Base-by-base conservation (phyloP, 2,113 vertebrate species). In the Prietella phreatophila region DNA sequence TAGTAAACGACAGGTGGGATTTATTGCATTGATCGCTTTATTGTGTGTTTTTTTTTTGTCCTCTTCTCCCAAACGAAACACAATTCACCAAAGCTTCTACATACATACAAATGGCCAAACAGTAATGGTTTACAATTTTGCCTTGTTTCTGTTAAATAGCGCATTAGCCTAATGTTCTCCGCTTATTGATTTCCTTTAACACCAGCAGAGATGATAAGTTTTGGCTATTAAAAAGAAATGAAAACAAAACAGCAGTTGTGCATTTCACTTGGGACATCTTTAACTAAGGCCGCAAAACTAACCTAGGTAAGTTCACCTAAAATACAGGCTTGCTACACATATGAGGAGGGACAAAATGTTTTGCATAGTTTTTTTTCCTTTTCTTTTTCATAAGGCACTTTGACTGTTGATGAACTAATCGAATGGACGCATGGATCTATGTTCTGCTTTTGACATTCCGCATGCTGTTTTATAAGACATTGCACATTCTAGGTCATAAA, bases 1-100 rank as follows among this genome's bases (percentile, higher is more conserved):
- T 13, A 36, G 79, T 78, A 78, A 80, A 50, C 30, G 42, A 25
- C 87, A 89, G 22, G 8, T 71, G 60, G 20, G 93, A 88, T 96
- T 96, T 97, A 97, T 97, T 99, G 97, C 97, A 95, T 94, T 95
- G 95, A 94, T 96, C 94, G 94, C 93, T 97, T 98, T 94, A 95
- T 96, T 95, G 84, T 83, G 7, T 55, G 36, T 1, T 36, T 36
- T 36, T 36, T 42, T 92, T 93, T 92, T 93, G 85, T 90, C 92
- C 91, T 92, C 88, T 88, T 87, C 94, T 92, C 92, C 94, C 93
- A 92, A 94, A 95, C 95, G 93, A 93, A 95, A 94, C 89, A 93
- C 93, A 86, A 78, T 90, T 93, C 93, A 96, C 93, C 93, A 96
- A 96, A 95, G 95, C 96, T 93, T 94, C 96, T 96, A 97, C 95